Base-by-base conservation (phyloP, 2,888 invertebrate genomes). In the Athalia rosae region DNA sequence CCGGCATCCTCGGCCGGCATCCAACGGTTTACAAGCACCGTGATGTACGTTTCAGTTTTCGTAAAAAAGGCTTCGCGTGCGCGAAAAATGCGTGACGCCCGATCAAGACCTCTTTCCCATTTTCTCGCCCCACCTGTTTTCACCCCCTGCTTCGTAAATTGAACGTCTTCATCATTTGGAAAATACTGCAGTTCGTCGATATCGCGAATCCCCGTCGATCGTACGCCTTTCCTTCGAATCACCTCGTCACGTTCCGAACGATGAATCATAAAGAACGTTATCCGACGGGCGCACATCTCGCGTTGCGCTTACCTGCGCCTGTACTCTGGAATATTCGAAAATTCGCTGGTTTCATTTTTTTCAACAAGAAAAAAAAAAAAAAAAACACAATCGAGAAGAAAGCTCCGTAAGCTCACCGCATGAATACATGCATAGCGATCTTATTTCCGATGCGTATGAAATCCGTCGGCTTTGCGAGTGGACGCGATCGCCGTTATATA, bases 391-490 rank as follows among this genome's bases (percentile, higher is more conserved):
- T n/a, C n/a, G 2, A 28, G 28, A 28, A 28, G 28, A 28, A 28
- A 28, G 28, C 28, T 28, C 28, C 28, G 2, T 13, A 48, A 79
- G 84, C 82, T 84, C 83, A 83, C 80, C 79, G 81, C 80, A 85
- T 86, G 85, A 85, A 85, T 85, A 84, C 84, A 86, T 85, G 85
- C 84, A 85, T 85, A 83, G 84, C 82, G 82, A 82, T 15, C 59
- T 69, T 9, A 43, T 71, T 41, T 11, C 58, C 71, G 13, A 58
- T 11, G 13, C 15, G 71, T 71, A 71, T 71, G 58, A 71, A 28
- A 28, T n/a, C 53, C 71, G 45, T 5, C n/a, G 76, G 78, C 47
- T 79, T 77, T 74, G 56, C 74, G 28, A 28, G n/a, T n/a, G n/a
- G 28, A 28, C 28, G 28, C 58, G 76, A 50, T 43, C 53, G 48